These are phyloP conservation scores for Drosophila prostipennis DNA, from an alignment of 2,888 invertebrate species.

Conservation along the genomic window DNA sequence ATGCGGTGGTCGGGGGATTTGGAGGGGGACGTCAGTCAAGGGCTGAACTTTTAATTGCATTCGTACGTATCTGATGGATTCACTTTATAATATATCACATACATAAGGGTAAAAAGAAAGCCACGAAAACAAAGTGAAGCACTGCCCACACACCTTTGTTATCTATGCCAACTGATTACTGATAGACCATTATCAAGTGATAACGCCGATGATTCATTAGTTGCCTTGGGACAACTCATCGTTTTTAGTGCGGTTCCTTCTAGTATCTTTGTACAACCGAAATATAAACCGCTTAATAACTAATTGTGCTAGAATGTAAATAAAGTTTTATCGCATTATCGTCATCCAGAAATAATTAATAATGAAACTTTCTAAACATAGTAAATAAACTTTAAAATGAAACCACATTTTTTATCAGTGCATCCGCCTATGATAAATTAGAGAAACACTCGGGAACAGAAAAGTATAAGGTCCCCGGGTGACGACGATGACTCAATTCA, in stretches of 20 bases:
- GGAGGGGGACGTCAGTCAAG: conserved; percentile 29
- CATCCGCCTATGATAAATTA: conserved; percentile 12
- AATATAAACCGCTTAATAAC: conserved; percentile 57
- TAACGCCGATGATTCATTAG: conserved; percentile 36
- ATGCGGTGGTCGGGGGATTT: background rate
- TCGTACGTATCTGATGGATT: conserved; percentile 4
- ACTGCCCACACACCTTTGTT: conserved; percentile 11
- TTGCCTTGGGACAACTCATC: conserved; percentile 9
- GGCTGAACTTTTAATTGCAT: conserved; percentile 46
- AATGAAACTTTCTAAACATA: too few relatives aligned
- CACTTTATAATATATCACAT: background rate
- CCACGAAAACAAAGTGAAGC: background rate
- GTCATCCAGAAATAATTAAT: background rate
- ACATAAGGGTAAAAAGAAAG: background rate
- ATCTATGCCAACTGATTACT: conserved; percentile 31
- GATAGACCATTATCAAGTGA: conserved; percentile 37
- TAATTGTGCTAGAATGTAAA: conserved; percentile 61
- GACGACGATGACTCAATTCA: conserved; percentile 62
- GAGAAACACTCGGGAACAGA: background rate
- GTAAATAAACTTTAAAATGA: background rate
- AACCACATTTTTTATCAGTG: conserved; percentile 4
- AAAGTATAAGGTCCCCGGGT: conserved; percentile 20
- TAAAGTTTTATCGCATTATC: conserved; percentile 42
- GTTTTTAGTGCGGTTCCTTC: conserved; percentile 1
- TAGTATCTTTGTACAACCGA: conserved; percentile 25